phyloP scores from a whole-genome alignment of 2,888 invertebrate species.

The Patella ulyssiponensis region DNA sequence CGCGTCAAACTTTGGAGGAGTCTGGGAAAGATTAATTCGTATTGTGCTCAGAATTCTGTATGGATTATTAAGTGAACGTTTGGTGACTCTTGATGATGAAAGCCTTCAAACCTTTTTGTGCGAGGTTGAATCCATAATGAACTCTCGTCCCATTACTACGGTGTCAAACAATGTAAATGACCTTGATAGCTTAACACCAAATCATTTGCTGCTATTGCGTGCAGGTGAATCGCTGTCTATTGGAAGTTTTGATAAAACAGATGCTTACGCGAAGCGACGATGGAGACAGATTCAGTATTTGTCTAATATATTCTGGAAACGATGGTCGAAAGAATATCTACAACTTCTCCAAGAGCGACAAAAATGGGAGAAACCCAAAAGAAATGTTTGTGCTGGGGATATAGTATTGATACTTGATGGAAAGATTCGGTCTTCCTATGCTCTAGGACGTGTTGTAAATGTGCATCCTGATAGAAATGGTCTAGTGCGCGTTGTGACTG shows the following conservation, averaged over 20 bases:
- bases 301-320: too few species aligned
- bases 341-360: too few species aligned
- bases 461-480: too few species aligned
- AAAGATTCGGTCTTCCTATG: too few species aligned
- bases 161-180: constrained; percentile 27
- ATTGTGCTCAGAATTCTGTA: constrained; percentile 27
- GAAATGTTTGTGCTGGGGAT: too few species aligned
- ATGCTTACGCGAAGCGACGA: constrained; percentile 30
- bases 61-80: constrained; percentile 25
- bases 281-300: too few species aligned
- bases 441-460: too few species aligned
- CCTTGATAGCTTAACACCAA: constrained; percentile 34
- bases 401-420: too few species aligned
- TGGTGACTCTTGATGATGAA: constrained; percentile 33
- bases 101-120: constrained; percentile 33
- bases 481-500: too few species aligned
- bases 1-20: too few species aligned
- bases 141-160: constrained; percentile 32
- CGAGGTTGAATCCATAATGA: constrained; percentile 38
- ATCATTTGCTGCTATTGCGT: constrained; percentile 31
- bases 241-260: constrained; percentile 32
- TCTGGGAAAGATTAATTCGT: constrained; percentile 40
- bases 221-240: constrained; percentile 26
- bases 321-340: too few species aligned
- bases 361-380: too few species aligned